Percentiles rank a stretch among this genome's conserved stretches.
Conservation (phyloP, 2,797 vertebrate genomes). For the Hapalemur alaotrensis region DNA sequence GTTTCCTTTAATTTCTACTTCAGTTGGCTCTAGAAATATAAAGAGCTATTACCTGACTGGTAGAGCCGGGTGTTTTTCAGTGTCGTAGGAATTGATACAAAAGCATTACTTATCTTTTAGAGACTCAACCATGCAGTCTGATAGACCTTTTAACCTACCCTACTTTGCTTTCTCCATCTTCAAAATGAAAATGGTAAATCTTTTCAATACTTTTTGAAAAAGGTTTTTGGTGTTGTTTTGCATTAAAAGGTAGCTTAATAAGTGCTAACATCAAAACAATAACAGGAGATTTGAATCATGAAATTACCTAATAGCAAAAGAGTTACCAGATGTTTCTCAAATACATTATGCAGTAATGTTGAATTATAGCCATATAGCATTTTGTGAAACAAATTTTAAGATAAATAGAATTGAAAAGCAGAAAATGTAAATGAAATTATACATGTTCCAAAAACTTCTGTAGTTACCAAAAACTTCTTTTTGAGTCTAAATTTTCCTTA, state of each 20-base stretch:
- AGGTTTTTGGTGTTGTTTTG: background rate
- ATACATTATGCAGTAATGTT: background rate
- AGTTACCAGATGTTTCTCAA: slow-evolving; percentile 6
- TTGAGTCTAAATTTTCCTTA: slow-evolving; percentile 2
- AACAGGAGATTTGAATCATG: background rate
- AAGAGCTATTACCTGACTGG: background rate
- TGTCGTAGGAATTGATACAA: background rate
- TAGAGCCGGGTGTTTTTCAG: background rate
- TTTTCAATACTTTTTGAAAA: slow-evolving; percentile 15
- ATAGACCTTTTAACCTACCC: background rate
- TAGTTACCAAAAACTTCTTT: background rate
- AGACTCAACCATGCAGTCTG: background rate
- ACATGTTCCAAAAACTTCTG: background rate
- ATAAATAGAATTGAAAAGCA: slow-evolving; percentile 47
- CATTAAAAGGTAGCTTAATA: background rate
- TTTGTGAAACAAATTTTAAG: slow-evolving; percentile 45
- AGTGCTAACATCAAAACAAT: slow-evolving; percentile 17
- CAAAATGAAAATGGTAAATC: background rate
- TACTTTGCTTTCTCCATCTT: background rate
- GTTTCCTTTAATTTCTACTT: slow-evolving; percentile 34
- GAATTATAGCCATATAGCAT: background rate
- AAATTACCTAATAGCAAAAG: slow-evolving; percentile 7
- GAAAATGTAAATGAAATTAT: slow-evolving; percentile 24
- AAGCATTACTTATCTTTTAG: background rate
- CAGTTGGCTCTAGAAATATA: background rate